A percentile compares a stretch with the other conserved stretches of the same genome.
Conservation (phyloP, 2,797 vertebrate genomes). For the Tangara arthus region DNA sequence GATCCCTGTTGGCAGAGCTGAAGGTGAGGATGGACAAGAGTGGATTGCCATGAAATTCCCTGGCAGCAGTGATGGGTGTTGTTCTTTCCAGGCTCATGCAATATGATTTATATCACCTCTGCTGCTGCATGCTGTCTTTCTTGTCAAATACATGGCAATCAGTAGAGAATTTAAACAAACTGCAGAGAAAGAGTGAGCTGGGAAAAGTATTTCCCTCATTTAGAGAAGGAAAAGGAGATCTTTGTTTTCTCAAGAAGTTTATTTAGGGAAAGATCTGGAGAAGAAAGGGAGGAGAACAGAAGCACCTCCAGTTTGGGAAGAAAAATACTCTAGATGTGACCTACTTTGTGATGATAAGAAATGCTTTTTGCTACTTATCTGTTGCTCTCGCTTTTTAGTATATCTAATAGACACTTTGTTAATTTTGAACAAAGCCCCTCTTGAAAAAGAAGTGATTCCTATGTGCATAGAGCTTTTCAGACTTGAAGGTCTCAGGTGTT, state of each 20-base stretch:
- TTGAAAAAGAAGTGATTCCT: background rate
- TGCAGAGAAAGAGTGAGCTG: background rate
- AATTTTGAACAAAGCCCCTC: background rate
- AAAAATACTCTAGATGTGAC: background rate
- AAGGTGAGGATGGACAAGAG: background rate
- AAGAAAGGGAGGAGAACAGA: background rate
- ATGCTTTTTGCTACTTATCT: background rate
- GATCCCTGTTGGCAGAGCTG: background rate
- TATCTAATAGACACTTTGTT: background rate
- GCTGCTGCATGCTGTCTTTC: background rate
- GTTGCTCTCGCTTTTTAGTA: background rate
- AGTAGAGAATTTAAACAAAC: background rate
- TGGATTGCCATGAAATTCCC: background rate
- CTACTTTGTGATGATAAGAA: background rate
- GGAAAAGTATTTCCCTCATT: background rate
- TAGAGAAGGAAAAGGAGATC: background rate
- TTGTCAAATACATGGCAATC: background rate
- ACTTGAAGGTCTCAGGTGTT: conserved; percentile 6
- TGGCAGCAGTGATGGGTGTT: background rate
- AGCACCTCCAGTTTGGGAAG: background rate
- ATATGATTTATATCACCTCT: background rate
- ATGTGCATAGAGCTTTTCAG: background rate
- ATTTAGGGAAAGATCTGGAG: background rate
- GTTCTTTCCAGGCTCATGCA: background rate
- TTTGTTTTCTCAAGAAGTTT: background rate